Evolutionary conservation across 2,797 vertebrate species (phyloP).

Genomic region (Carduelis carduelis): DNA sequence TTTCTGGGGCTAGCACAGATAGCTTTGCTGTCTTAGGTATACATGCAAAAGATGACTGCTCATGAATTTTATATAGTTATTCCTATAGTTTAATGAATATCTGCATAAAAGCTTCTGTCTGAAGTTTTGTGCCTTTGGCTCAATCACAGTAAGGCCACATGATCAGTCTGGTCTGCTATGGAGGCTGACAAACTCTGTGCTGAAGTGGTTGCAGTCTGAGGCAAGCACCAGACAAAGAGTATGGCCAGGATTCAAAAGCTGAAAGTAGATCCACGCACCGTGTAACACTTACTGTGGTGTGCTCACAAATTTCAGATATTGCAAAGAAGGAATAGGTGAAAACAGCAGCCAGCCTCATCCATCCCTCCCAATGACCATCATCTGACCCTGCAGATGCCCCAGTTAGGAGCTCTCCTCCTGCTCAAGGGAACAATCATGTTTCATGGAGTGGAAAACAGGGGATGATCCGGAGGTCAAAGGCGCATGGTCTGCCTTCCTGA

Average conservation of each 20-base stretch:
- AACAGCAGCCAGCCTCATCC: neutral
- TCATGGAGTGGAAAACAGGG: neutral
- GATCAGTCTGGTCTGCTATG: neutral
- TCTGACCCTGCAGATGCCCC: neutral
- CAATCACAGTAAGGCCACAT: fast-evolving
- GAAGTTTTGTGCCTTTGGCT: neutral
- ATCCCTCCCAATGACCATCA: neutral
- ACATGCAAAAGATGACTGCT: neutral
- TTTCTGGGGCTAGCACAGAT: neutral
- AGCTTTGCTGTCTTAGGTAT: neutral
- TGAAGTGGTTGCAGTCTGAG: neutral
- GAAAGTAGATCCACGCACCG: neutral
- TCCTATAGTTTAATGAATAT: neutral
- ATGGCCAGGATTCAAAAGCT: neutral
- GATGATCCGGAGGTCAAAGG: neutral
- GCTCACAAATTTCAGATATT: neutral
- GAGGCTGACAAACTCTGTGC: neutral
- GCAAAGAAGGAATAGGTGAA: neutral
- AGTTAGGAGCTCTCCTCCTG: neutral
- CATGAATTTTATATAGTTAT: neutral
- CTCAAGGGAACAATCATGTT: neutral
- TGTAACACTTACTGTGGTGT: neutral
- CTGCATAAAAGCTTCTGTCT: neutral
- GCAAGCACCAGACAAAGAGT: neutral
- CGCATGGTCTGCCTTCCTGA: neutral